phyloP scores from a whole-genome alignment of 1,140 invertebrate species.

The Drosophila tropicalis region DNA sequence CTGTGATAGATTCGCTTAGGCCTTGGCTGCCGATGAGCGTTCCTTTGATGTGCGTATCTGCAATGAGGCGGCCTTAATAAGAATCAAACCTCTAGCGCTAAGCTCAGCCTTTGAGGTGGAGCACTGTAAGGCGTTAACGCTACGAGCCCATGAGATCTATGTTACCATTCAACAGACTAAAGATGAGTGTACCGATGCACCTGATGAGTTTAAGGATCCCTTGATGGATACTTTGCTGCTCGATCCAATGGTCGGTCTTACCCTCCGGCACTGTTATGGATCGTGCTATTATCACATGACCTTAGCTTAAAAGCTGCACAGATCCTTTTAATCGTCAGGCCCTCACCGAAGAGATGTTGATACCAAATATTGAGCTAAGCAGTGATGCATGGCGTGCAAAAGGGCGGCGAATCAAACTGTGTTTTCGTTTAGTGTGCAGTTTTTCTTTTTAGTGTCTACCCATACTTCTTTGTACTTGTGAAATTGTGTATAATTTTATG shows the following conservation, averaged over 20 bases:
- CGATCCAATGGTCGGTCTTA: slow-evolving; percentile 93
- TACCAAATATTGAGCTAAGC: slow-evolving; percentile 90
- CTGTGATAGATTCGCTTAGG: slow-evolving; percentile 94
- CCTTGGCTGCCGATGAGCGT: too few relatives aligned
- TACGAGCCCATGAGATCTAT: slow-evolving; percentile 90
- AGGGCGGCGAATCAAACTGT: slow-evolving; percentile 85
- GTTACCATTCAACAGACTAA: slow-evolving; percentile 93
- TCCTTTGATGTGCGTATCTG: too few relatives aligned
- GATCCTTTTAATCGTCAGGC: slow-evolving; percentile 98
- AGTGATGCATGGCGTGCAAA: slow-evolving; percentile 90
- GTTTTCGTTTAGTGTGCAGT: too few relatives aligned
- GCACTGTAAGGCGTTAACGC: slow-evolving; percentile 91
- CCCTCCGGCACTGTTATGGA: slow-evolving; percentile 98
- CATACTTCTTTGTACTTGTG: too few relatives aligned
- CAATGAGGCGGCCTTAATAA: too few relatives aligned
- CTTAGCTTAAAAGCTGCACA: slow-evolving; percentile 97
- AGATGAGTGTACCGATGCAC: slow-evolving; percentile 97
- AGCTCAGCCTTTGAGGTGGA: too few relatives aligned
- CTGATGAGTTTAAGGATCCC: slow-evolving; percentile 98
- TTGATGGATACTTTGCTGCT: slow-evolving; percentile 99
- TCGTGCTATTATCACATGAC: slow-evolving; percentile 94
- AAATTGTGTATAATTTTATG: too few relatives aligned
- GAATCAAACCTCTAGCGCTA: too few relatives aligned
- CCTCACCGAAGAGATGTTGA: slow-evolving; percentile 93
- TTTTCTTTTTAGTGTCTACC: slow-evolving; percentile 70